Evolutionary conservation across 2,113 vertebrate species (phyloP), one percentile per base, ranked within the genome.

Genomic region (Scomber colias): DNA sequence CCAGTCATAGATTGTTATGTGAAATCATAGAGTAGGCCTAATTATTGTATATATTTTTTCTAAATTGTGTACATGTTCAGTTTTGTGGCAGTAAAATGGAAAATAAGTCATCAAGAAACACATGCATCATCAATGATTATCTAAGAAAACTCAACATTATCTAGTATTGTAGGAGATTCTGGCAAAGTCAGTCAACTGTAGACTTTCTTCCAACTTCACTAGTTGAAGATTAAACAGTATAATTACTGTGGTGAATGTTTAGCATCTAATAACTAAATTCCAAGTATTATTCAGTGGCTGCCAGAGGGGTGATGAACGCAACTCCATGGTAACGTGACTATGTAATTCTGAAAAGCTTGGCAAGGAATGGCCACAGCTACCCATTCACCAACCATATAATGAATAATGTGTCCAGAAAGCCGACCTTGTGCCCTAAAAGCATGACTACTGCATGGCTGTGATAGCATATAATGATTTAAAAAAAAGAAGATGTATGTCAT

Each of bases 381-480:
- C 5, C 3, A 70, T 0, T 48, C 21, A 16, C 16, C 5, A 19
- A 16, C 11, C 4, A 11, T 54, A 12, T 40, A 40, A 49, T 30
- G 13, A 44, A 45, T 30, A 35, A 35, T 48, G 12, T 12, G 4
- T 71, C 55, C 4, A 54, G 19, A 48, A 13, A 63, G 19, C 17
- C 65, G 66, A 72, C 48, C 55, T 35, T 61, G 61, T 66, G 61
- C 71, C 27, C 55, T 68, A 19, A 51, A 77, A 50, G 8, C 16
- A 40, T 21, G 12, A n/a, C 10, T 45, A 2, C 15, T 24, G 15
- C 21, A 24, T 14, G 50, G 27, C 0, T 66, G 5, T 24, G n/a
- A 4, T 11, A 7, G 50, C 51, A 11, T 45, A n/a, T 50, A 51
- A 21, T 21, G 17, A 55, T 40, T 35, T 35, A 35, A 27, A 3